phyloP scores from a whole-genome alignment of 1,140 invertebrate species.

The Thaumatotibia leucotreta region DNA sequence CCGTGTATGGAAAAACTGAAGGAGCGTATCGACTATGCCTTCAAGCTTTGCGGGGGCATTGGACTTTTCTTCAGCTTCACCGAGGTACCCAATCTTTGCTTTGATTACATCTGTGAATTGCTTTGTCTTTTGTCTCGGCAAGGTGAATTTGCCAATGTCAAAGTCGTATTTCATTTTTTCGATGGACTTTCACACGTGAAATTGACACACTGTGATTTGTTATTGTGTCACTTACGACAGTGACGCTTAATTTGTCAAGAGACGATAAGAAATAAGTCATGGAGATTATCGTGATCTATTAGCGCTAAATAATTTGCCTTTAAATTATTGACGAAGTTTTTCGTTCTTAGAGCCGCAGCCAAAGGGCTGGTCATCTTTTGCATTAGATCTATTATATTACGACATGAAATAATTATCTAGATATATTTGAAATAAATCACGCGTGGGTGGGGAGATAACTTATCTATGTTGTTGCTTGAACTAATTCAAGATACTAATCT shows the following conservation, averaged over 20 bases:
- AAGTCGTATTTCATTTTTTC: too few species aligned
- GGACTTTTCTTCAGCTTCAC: conserved; percentile 98
- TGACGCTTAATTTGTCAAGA: background rate
- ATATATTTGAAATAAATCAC: background rate
- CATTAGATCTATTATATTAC: background rate
- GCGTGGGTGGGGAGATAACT: conserved; percentile 1
- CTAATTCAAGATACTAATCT: background rate
- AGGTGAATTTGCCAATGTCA: too few species aligned
- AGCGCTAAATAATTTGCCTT: background rate
- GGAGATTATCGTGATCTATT: background rate
- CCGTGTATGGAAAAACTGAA: conserved; percentile 87
- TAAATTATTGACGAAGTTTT: too few species aligned
- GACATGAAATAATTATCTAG: too few species aligned
- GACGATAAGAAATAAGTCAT: background rate
- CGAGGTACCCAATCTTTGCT: conserved; percentile 84
- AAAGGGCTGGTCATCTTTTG: too few species aligned
- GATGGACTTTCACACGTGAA: too few species aligned
- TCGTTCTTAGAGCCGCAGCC: too few species aligned
- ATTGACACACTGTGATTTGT: too few species aligned
- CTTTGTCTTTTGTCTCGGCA: too few species aligned
- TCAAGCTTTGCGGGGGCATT: conserved; percentile 92
- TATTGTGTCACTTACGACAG: background rate
- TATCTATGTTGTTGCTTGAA: conserved; percentile 1
- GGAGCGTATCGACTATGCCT: conserved; percentile 89
- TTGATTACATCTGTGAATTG: background rate